These are phyloP conservation scores for Craterocephalus amniculus DNA, from an alignment of 2,797 vertebrate genomes.

Conservation along the genomic window DNA sequence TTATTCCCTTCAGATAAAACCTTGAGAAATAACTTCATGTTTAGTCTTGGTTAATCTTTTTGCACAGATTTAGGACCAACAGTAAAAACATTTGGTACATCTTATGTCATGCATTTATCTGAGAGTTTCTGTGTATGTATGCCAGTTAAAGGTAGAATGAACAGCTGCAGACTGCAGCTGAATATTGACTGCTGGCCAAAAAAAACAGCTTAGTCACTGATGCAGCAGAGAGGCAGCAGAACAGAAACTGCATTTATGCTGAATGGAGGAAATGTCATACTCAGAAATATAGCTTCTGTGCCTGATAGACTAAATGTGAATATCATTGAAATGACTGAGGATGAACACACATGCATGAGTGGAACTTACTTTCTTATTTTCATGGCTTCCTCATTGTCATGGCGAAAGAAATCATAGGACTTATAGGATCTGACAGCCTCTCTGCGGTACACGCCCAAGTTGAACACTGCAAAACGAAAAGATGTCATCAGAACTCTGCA, in stretches of 20 bases:
- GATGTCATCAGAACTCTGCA: slow-evolving; percentile 5
- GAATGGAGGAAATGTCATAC: slow-evolving; percentile 24
- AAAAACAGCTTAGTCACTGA: slow-evolving; percentile 66
- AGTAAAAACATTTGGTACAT: not conserved
- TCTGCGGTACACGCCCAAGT: slow-evolving; percentile 95
- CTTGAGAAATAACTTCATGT: not conserved
- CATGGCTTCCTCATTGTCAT: slow-evolving; percentile 97
- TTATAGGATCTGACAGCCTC: slow-evolving; percentile 94
- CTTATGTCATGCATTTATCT: not conserved
- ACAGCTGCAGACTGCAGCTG: slow-evolving; percentile 8
- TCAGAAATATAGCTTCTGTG: not conserved
- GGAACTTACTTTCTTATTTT: slow-evolving; percentile 93
- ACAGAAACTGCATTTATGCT: slow-evolving; percentile 15
- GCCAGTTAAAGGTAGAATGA: slow-evolving; percentile 5
- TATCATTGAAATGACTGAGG: not conserved
- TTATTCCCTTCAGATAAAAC: slow-evolving; percentile 12
- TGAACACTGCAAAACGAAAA: slow-evolving; percentile 88
- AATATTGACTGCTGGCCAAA: slow-evolving; percentile 22
- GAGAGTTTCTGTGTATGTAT: not conserved
- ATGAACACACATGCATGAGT: not conserved
- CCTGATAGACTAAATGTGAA: not conserved
- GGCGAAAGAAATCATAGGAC: slow-evolving; percentile 97
- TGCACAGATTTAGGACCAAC: slow-evolving; percentile 1
- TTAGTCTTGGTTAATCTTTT: not conserved
- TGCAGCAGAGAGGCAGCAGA: slow-evolving; percentile 54